These are phyloP conservation scores for Euleptes europaea DNA, from an alignment of 2,113 vertebrate species.

Conservation along the genomic window DNA sequence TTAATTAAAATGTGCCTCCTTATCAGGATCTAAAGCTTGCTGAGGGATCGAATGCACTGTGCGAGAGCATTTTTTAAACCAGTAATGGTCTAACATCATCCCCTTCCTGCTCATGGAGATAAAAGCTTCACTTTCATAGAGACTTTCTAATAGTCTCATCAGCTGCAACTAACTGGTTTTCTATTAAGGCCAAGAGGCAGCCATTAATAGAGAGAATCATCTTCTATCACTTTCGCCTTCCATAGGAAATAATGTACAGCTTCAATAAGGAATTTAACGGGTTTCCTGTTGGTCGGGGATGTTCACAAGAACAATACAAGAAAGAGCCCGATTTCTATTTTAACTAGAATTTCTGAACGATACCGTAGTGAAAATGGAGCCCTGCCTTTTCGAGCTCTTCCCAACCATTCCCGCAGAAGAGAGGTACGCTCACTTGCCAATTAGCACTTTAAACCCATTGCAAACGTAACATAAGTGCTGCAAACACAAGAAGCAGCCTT, in stretches of 20 bases:
- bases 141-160: slow-evolving; percentile 52
- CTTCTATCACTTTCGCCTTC: slow-evolving; percentile 37
- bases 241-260: slow-evolving; percentile 28
- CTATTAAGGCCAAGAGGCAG: slow-evolving; percentile 65
- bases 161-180: slow-evolving; percentile 59
- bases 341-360: slow-evolving; percentile 63
- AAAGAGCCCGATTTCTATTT: slow-evolving; percentile 45
- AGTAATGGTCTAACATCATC: slow-evolving; percentile 31
- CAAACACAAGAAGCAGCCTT: no score
- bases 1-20: slow-evolving; percentile 52
- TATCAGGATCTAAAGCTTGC: slow-evolving; percentile 59
- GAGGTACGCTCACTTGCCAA: slow-evolving; percentile 29
- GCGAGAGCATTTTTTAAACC: slow-evolving; percentile 21
- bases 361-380: slow-evolving; percentile 11
- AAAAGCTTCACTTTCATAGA: slow-evolving; percentile 28
- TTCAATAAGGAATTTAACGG: slow-evolving; percentile 64
- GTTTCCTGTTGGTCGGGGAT: slow-evolving; percentile 55
- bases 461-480: background rate
- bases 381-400: slow-evolving; percentile 31
- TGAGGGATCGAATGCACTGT: slow-evolving; percentile 33
- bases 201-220: slow-evolving; percentile 43
- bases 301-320: slow-evolving; percentile 27
- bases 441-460: background rate
- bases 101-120: slow-evolving; percentile 36
- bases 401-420: slow-evolving; percentile 28